phyloP scores from a whole-genome alignment of 2,888 invertebrate species.

The Pollenia amentaria region DNA sequence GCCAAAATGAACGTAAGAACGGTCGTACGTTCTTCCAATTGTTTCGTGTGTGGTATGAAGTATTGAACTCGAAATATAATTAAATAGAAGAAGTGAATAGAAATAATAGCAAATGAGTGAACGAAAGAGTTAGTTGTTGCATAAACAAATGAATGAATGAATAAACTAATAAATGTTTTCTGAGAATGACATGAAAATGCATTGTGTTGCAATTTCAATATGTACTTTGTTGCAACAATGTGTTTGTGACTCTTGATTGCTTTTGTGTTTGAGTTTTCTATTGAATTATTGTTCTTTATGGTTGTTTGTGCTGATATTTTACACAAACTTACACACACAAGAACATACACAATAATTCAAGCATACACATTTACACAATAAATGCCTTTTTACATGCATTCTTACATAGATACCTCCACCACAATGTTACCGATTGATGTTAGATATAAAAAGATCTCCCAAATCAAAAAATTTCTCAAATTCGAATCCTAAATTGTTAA shows the following conservation, averaged over 20 bases:
- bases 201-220: constrained; percentile 32
- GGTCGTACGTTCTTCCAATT: not conserved
- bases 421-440: not conserved
- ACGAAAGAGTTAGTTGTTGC: not conserved
- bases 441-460: not conserved
- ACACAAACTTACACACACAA: not conserved
- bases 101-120: not conserved
- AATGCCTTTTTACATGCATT: not conserved
- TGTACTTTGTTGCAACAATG: constrained; percentile 29
- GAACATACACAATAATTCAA: not conserved
- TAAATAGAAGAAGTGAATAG: not conserved
- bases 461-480: not conserved
- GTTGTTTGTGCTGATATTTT: constrained; percentile 25
- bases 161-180: constrained; percentile 36
- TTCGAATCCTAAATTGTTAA: no score
- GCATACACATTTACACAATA: not conserved
- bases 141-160: constrained; percentile 18
- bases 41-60: constrained; percentile 17
- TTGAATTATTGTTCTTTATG: constrained; percentile 28
- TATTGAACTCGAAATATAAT: constrained; percentile 35
- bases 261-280: constrained; percentile 14
- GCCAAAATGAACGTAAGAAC: constrained; percentile 9
- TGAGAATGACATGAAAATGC: constrained; percentile 20
- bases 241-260: constrained; percentile 20
- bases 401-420: not conserved